Evolutionary conservation across 2,888 invertebrate genomes (phyloP), one percentile per base, ranked within the genome.

Genomic region (Stenichneumon culpator): DNA sequence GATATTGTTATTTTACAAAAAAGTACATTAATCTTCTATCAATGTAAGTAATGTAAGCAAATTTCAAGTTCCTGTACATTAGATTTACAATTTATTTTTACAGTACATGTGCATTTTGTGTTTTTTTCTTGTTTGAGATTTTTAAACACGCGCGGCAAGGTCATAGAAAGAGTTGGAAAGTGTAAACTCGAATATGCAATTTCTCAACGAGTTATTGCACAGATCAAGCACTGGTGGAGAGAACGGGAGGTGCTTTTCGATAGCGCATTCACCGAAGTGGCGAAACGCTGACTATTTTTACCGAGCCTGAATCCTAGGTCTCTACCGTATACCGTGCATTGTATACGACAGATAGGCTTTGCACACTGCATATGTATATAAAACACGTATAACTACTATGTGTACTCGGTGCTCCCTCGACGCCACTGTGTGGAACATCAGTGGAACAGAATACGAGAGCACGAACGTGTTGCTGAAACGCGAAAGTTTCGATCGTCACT

Each of bases 221-320:
- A 14, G 14, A 60, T 28, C 3, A 4, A 14, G 28, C 60, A 14
- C 5, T 28, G 14, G 28, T 5, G 11, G 28, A 6, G 6, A 22
- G 60, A 3, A 22, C 28, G 5, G 25, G 28, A 60, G 11, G 14
- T 22, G 28, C n/a, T 16, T 52, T 77, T 54, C 39, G 14, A 4
- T 28, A 7, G 39, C 77, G 7, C 47, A 54, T 36, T 52, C 52
- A 6, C 36, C 25, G n/a, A 54, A 67, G 67, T 77, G 52, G 3
- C 54, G 50, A 75, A 65, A 75, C 50, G 50, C 4, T 9, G 52
- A 39, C 28, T 67, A 67, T 67, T 36, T 54, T 52, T 54, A 50
- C 52, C 32, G 36, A 25, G 22, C 52, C 52, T 77, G 47, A 11
- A 16, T 16, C 11, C 60, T 22, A 28, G 28, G 25, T 60, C 9